These are phyloP conservation scores for Microplitis mediator DNA, from an alignment of 1,140 invertebrate species.

Conservation along the genomic window DNA sequence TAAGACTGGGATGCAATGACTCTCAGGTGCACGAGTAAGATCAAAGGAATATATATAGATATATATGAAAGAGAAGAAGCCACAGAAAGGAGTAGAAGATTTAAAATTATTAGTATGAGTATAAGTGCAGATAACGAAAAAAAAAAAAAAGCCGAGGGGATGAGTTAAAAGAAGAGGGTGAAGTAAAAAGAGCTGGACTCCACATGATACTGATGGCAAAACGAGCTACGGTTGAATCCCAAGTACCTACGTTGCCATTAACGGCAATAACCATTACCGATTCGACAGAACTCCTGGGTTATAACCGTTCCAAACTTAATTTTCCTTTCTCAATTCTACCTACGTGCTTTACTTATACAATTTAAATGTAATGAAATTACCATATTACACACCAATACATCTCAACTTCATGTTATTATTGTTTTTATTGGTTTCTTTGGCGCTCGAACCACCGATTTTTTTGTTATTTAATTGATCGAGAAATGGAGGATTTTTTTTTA, in stretches of 20 bases:
- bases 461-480: too few relatives aligned
- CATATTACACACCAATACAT: constrained; percentile 6
- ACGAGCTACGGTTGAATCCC: neutral
- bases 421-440: too few relatives aligned
- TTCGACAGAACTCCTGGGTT: constrained; percentile 48
- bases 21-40: too few relatives aligned
- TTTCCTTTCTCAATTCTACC: constrained; percentile 26
- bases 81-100: too few relatives aligned
- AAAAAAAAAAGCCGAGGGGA: constrained; percentile 25
- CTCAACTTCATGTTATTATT: neutral
- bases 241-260: constrained; percentile 52
- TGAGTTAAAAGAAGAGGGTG: constrained; percentile 24
- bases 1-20: constrained; percentile 10
- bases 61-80: too few relatives aligned
- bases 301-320: constrained; percentile 32
- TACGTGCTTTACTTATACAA: constrained; percentile 44
- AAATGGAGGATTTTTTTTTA: neutral
- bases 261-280: constrained; percentile 60
- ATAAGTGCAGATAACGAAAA: neutral
- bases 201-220: neutral
- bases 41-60: too few relatives aligned
- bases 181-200: too few relatives aligned
- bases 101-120: too few relatives aligned
- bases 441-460: too few relatives aligned
- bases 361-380: constrained; percentile 29